These are phyloP conservation scores for Sebastes alutus DNA, from an alignment of 2,797 vertebrate genomes.

Conservation along the genomic window DNA sequence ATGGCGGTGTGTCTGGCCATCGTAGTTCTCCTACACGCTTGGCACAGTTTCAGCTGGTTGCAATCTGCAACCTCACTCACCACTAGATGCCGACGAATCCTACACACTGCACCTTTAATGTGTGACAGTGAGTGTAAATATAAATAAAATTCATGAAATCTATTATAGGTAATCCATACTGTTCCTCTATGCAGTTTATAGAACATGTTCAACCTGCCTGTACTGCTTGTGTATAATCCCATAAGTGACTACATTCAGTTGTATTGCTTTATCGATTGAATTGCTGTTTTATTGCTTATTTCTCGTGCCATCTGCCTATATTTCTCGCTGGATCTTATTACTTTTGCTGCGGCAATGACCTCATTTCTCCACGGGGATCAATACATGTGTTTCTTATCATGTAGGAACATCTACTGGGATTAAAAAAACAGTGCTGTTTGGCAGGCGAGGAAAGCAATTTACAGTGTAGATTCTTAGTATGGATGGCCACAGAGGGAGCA, in stretches of 20 bases:
- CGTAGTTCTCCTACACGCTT: not conserved
- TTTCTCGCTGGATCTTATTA: conserved; percentile 28
- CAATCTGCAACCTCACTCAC: not conserved
- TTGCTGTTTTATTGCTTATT: conserved; percentile 9
- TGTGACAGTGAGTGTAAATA: not conserved
- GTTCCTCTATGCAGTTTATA: not conserved
- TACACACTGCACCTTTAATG: not conserved
- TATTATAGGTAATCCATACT: not conserved
- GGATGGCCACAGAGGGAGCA: not conserved
- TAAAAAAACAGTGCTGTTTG: not conserved
- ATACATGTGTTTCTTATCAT: not conserved
- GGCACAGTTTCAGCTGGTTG: not conserved
- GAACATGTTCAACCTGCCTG: not conserved
- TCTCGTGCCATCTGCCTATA: not conserved
- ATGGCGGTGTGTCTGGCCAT: not conserved
- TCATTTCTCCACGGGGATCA: conserved; percentile 30
- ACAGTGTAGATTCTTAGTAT: not conserved
- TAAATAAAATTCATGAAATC: not conserved
- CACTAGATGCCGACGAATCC: not conserved
- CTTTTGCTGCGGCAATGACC: conserved; percentile 2
- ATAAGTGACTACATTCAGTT: not conserved
- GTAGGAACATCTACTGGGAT: not conserved
- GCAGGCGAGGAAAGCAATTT: conserved; percentile 19
- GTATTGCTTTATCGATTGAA: not conserved
- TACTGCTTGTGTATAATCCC: not conserved